These are phyloP conservation scores for Cherax destructor DNA, from an alignment of 1,140 invertebrate genomes.

Conservation along the genomic window DNA sequence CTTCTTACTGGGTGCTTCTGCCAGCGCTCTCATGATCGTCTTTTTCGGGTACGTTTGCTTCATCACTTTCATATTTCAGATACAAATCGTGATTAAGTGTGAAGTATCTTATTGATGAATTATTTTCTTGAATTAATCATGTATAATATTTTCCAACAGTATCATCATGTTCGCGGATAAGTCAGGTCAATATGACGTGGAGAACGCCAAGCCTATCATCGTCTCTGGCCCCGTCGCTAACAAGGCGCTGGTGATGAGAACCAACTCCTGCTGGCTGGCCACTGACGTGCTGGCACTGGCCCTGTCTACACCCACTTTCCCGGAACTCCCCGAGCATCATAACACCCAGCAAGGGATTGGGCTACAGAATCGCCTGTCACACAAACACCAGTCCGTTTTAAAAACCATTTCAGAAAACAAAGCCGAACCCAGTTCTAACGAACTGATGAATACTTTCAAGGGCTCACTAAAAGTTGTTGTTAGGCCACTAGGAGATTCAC, in stretches of 20 bases:
- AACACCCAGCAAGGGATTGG: background rate
- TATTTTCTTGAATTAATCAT: background rate
- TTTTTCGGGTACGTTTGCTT: conserved; percentile 59
- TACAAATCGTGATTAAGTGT: background rate
- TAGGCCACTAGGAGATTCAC: background rate
- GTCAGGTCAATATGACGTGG: conserved; percentile 53
- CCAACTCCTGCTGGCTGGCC: conserved; percentile 53
- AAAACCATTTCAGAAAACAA: background rate
- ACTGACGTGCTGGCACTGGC: conserved; percentile 49
- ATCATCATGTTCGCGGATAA: conserved; percentile 13
- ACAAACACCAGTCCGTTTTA: background rate
- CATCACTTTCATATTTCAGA: background rate
- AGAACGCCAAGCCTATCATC: conserved; percentile 19
- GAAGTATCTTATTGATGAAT: background rate
- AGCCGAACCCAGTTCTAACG: background rate
- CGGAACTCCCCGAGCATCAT: background rate
- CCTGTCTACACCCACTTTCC: background rate
- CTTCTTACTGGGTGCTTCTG: conserved; percentile 64
- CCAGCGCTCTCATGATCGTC: conserved; percentile 63
- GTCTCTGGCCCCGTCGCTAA: conserved; percentile 31
- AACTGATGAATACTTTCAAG: background rate
- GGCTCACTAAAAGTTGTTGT: background rate
- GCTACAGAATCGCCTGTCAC: too few relatives aligned
- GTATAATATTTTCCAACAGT: background rate
- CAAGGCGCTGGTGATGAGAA: conserved; percentile 50